Percentiles rank a stretch among this genome's conserved stretches.
phyloP scores from a whole-genome alignment of 2,113 vertebrate genomes.

The Tyto alba region DNA sequence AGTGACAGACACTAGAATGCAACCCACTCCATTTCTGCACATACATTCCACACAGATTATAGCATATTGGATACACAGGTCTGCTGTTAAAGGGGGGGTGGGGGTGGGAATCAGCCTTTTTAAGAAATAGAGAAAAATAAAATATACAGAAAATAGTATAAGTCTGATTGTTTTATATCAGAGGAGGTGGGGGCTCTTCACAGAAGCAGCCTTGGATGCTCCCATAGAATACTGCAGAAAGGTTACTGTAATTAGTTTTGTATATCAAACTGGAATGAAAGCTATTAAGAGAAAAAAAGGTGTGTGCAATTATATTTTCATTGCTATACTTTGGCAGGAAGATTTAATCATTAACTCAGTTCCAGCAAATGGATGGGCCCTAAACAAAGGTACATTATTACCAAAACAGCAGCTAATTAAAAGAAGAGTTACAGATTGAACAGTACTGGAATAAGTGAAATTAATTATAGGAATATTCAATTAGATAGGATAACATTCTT shows the following conservation, averaged over 20 bases:
- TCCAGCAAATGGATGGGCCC: not conserved
- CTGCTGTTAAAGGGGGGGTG: not conserved
- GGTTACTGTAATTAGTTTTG: not conserved
- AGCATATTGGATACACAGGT: not conserved
- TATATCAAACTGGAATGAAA: not conserved
- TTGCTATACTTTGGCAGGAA: not conserved
- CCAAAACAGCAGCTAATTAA: not conserved
- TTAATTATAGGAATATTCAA: not conserved
- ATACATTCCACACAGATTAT: not conserved
- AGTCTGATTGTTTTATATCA: not conserved
- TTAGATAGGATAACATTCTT: not conserved
- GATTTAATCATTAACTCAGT: not conserved
- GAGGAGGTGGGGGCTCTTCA: rapidly evolving
- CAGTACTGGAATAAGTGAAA: not conserved
- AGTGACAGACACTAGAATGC: not conserved
- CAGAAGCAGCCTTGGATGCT: not conserved
- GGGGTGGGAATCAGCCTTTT: not conserved
- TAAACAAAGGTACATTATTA: not conserved
- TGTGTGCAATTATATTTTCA: not conserved
- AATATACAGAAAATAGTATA: not conserved
- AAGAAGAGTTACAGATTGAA: not conserved
- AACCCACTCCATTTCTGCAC: not conserved
- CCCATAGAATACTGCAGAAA: not conserved
- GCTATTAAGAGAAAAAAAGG: not conserved
- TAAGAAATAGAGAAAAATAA: not conserved